These are phyloP conservation scores for Gavia stellata DNA, from an alignment of 2,113 vertebrate species.

Conservation along the genomic window DNA sequence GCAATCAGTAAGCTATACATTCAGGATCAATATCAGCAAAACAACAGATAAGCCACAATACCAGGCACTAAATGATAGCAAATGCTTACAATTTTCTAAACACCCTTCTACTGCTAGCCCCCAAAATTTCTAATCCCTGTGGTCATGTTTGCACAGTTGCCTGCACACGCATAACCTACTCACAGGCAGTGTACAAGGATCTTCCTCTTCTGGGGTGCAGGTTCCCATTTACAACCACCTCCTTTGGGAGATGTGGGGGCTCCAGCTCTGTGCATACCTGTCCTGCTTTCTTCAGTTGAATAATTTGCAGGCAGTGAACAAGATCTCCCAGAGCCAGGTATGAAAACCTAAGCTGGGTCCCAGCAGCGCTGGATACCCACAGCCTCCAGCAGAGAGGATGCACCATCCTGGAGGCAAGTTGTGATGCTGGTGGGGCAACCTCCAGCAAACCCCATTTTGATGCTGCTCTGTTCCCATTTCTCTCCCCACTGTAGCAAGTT, in stretches of 20 bases:
- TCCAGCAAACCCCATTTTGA: not conserved
- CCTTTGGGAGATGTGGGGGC: not conserved
- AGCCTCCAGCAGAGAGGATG: not conserved
- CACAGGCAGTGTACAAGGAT: rapidly evolving
- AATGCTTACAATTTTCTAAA: not conserved
- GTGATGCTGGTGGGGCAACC: not conserved
- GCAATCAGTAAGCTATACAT: not conserved
- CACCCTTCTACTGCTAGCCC: not conserved
- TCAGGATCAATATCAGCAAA: not conserved
- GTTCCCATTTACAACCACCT: not conserved
- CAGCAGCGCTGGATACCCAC: not conserved
- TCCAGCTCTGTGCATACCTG: not conserved
- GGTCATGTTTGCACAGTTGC: rapidly evolving
- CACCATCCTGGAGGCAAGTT: not conserved
- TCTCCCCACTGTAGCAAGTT: not conserved
- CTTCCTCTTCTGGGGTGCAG: not conserved
- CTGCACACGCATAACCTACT: not conserved
- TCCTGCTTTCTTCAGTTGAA: not conserved
- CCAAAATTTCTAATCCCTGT: not conserved
- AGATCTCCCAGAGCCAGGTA: not conserved
- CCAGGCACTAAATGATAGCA: not conserved
- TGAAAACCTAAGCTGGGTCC: not conserved
- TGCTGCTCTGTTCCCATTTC: not conserved
- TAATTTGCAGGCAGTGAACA: not conserved
- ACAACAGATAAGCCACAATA: not conserved